Conservation (phyloP, 2,888 invertebrate species). For the Onthophagus sagittarius region DNA sequence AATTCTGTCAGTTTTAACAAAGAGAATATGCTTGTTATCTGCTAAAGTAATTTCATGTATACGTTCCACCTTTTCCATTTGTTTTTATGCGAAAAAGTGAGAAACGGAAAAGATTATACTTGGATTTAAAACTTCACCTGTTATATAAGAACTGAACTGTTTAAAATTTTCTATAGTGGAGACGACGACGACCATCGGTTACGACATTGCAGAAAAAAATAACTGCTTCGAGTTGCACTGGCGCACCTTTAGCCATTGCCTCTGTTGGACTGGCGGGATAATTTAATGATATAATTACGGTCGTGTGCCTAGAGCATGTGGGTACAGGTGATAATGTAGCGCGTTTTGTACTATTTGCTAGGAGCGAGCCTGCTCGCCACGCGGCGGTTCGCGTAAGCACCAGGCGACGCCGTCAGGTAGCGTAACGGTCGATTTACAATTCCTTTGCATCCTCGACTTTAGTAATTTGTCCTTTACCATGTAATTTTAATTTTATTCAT, state of each 20-base stretch:
- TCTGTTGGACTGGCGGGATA: constrained; percentile 27
- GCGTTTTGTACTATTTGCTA: constrained; percentile 14
- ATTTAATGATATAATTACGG: constrained; percentile 34
- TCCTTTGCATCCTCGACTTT: background rate
- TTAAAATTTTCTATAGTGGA: no score
- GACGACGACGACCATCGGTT: background rate
- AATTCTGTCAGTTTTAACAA: no score
- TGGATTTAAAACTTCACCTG: no score
- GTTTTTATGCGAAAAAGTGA: background rate
- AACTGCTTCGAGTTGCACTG: background rate
- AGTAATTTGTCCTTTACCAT: background rate
- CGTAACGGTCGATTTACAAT: constrained; percentile 8
- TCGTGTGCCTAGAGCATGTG: constrained; percentile 34
- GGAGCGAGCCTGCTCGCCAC: background rate
- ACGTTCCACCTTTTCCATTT: background rate
- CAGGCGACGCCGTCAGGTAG: constrained; percentile 1
- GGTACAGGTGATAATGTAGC: constrained; percentile 35
- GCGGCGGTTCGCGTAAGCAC: background rate
- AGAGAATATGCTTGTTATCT: no score
- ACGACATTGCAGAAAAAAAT: background rate
- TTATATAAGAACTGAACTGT: no score
- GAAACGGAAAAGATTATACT: no score
- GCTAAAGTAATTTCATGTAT: no score
- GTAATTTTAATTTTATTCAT: background rate
- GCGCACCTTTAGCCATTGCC: constrained; percentile 19